Evolutionary conservation across 2,888 invertebrate genomes (phyloP), one percentile per base, ranked within the genome.

Genomic region (Parochlus steinenii): DNA sequence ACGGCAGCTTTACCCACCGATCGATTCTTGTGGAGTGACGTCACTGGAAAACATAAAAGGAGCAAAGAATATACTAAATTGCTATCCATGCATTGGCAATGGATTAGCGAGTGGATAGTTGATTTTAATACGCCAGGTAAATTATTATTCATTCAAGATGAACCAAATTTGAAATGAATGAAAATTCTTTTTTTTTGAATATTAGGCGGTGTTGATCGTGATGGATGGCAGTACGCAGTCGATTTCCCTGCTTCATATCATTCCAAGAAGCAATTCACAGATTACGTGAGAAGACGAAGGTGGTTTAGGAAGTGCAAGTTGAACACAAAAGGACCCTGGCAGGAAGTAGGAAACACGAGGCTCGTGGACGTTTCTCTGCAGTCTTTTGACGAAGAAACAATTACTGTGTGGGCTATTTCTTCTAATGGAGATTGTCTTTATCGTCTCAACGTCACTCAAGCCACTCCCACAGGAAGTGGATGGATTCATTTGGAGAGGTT

Each of bases 171-270:
- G n/a, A n/a, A n/a, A n/a, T n/a, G n/a, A n/a, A n/a, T n/a, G n/a
- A n/a, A n/a, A n/a, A n/a, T n/a, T n/a, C n/a, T n/a, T n/a, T n/a
- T n/a, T n/a, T n/a, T n/a, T n/a, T n/a, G n/a, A n/a, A n/a, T n/a
- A n/a, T n/a, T n/a, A n/a, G n/a, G n/a, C 2, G 90, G 89, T 3
- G 85, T 83, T 1, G 90, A 92, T 55, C 69, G 71, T 39, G 85
- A 89, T 44, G 92, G 92, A 3, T 92, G 92, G 92, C 92, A 92
- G 52, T 92, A 90, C 56, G 89, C 90, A 1, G 77, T 83, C 2
- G 89, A 90, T 58, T 90, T 92, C 52, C 86, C 89, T 2, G 73
- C 82, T 2, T 71, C 74, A 7, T 90, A 85, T 55, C 89, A 87
- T 50, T 76, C 77, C 0, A 72, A 76, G 46, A 87, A 86, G 58